Evolutionary conservation across 2,888 invertebrate species (phyloP).

Genomic region (Microdon myrmicae): DNA sequence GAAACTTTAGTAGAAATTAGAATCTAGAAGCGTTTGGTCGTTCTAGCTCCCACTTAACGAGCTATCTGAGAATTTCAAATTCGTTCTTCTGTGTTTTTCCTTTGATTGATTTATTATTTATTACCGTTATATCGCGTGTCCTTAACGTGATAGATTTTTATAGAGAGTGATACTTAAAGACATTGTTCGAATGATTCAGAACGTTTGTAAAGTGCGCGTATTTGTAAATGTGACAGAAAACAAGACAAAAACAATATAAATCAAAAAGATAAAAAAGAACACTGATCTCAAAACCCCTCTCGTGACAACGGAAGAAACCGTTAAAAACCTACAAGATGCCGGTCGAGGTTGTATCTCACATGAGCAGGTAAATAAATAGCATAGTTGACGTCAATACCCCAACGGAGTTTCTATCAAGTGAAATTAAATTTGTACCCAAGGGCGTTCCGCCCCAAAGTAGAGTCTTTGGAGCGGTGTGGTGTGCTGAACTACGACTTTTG

Average conservation of each 20-base stretch:
- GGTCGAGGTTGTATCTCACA: conserved; percentile 16
- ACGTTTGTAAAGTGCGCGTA: too few relatives aligned
- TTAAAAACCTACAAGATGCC: conserved; percentile 22
- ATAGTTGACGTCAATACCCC: too few relatives aligned
- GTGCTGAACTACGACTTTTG: too few relatives aligned
- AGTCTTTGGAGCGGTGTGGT: too few relatives aligned
- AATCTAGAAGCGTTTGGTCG: conserved; percentile 2
- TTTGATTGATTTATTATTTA: conserved; percentile 4
- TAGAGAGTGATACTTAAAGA: too few relatives aligned
- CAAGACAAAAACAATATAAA: not conserved
- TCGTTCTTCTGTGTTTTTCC: conserved; percentile 2
- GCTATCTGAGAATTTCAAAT: conserved; percentile 2
- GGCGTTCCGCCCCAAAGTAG: too few relatives aligned
- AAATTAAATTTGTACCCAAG: too few relatives aligned
- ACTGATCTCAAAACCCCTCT: not conserved
- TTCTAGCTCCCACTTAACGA: not conserved
- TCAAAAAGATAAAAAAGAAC: not conserved
- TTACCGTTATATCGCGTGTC: not conserved
- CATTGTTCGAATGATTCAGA: too few relatives aligned
- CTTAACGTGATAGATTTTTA: too few relatives aligned
- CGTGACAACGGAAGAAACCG: too few relatives aligned
- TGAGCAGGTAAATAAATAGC: conserved; percentile 21
- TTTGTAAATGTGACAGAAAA: too few relatives aligned
- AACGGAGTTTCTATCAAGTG: too few relatives aligned
- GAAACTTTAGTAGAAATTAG: conserved; percentile 12